A percentile compares a stretch with the other conserved stretches of the same genome.
phyloP scores from a whole-genome alignment of 2,888 invertebrate genomes.

The Leucania comma region DNA sequence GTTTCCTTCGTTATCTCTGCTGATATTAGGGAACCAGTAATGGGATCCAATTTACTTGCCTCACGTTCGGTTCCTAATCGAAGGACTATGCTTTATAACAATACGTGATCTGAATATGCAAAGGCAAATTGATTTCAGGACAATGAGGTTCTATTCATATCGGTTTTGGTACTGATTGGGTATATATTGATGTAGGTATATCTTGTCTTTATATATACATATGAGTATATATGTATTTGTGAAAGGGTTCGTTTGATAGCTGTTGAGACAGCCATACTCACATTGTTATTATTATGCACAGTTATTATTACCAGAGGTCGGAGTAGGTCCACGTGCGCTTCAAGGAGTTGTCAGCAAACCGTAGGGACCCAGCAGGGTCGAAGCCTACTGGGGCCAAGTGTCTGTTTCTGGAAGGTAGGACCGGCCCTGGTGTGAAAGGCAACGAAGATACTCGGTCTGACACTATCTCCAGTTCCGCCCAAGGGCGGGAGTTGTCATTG shows the following conservation, averaged over 20 bases:
- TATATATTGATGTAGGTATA: slow-evolving; percentile 6
- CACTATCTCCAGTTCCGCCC: no score
- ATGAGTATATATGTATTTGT: background rate
- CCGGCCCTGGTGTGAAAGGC: no score
- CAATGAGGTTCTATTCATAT: slow-evolving; percentile 27
- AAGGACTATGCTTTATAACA: slow-evolving; percentile 71
- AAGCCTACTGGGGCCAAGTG: no score
- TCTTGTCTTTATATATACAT: background rate
- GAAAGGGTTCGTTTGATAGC: background rate
- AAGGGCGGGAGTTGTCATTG: no score
- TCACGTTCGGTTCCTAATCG: slow-evolving; percentile 74
- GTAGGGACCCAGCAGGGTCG: no score
- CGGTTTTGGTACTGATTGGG: slow-evolving; percentile 31
- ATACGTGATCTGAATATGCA: slow-evolving; percentile 72
- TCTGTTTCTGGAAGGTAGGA: no score
- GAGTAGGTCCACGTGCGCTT: no score
- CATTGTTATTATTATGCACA: no score
- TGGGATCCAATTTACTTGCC: slow-evolving; percentile 68
- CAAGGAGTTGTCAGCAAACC: no score
- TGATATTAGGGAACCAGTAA: slow-evolving; percentile 49
- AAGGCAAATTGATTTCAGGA: slow-evolving; percentile 51
- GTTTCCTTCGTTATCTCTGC: slow-evolving; percentile 21
- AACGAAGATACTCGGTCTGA: no score
- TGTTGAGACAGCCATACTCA: no score
- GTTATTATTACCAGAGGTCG: background rate